These are phyloP conservation scores for Gallinago stenura DNA, from an alignment of 2,797 vertebrate species.

Conservation along the genomic window DNA sequence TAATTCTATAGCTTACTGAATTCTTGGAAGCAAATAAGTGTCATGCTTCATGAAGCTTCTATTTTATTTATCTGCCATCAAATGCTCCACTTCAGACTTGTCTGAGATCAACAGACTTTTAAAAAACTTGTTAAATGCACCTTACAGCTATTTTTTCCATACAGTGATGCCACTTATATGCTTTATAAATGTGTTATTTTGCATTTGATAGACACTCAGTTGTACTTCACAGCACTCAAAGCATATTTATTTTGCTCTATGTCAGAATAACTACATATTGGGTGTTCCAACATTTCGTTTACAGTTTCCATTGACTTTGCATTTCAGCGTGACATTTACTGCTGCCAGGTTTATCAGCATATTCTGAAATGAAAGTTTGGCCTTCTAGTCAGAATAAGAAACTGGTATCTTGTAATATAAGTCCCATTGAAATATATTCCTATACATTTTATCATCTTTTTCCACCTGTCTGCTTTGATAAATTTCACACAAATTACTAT, in stretches of 20 bases:
- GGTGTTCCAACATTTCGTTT: not conserved
- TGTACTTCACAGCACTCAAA: not conserved
- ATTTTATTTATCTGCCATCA: not conserved
- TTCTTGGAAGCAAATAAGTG: not conserved
- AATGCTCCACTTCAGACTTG: not conserved
- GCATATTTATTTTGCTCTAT: not conserved
- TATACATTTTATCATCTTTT: slow-evolving; percentile 32
- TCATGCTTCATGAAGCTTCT: not conserved
- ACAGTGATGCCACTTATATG: not conserved
- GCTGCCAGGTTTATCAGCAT: slow-evolving; percentile 2
- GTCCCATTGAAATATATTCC: not conserved
- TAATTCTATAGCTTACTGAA: not conserved
- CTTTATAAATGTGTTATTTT: not conserved
- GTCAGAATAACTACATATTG: not conserved
- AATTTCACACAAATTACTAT: slow-evolving; percentile 41
- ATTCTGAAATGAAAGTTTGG: slow-evolving; percentile 23
- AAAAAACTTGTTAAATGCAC: not conserved
- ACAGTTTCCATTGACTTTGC: slow-evolving; percentile 5
- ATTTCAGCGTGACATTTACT: not conserved
- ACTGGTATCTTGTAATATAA: not conserved
- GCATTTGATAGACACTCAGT: not conserved
- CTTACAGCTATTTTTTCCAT: not conserved
- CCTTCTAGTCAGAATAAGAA: slow-evolving; percentile 13
- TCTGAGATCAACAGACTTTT: not conserved
- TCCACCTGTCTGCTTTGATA: slow-evolving; percentile 46